Conservation (phyloP, 2,113 vertebrate genomes). For the Nycticorax nycticorax region DNA sequence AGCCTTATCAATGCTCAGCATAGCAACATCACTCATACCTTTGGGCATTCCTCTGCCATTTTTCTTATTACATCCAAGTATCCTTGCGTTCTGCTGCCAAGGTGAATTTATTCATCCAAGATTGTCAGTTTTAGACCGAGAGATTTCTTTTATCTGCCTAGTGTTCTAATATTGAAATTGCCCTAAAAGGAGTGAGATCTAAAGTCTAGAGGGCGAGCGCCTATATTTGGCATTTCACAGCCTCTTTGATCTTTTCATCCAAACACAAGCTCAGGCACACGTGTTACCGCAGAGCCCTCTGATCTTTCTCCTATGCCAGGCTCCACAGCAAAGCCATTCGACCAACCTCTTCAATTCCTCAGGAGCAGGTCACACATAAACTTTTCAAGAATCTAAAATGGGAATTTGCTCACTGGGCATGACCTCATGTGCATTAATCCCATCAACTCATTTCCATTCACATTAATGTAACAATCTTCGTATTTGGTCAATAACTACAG, state of each 20-base stretch:
- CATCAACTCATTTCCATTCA: neutral
- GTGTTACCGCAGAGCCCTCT: neutral
- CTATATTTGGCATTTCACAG: conserved; percentile 25
- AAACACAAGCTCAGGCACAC: neutral
- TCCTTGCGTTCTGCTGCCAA: conserved; percentile 20
- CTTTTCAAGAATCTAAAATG: neutral
- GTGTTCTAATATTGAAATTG: conserved; percentile 46
- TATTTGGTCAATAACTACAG: neutral
- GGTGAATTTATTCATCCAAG: conserved; percentile 40
- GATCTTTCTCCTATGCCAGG: neutral
- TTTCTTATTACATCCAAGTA: conserved; percentile 42
- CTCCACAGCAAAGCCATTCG: neutral
- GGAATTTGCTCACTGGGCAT: neutral
- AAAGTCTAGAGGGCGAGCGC: neutral
- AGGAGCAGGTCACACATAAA: neutral
- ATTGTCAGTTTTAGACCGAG: neutral
- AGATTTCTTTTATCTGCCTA: conserved; percentile 48
- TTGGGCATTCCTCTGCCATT: conserved; percentile 29
- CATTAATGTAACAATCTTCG: neutral
- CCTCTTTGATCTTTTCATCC: conserved; percentile 32
- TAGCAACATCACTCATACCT: conserved; percentile 21
- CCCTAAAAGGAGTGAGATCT: conserved; percentile 12
- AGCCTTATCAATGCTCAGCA: conserved; percentile 39
- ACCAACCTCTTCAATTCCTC: neutral
- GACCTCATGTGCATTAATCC: neutral